Evolutionary conservation across 2,888 invertebrate genomes (phyloP).

Genomic region (Carpatolechia fugitivella): DNA sequence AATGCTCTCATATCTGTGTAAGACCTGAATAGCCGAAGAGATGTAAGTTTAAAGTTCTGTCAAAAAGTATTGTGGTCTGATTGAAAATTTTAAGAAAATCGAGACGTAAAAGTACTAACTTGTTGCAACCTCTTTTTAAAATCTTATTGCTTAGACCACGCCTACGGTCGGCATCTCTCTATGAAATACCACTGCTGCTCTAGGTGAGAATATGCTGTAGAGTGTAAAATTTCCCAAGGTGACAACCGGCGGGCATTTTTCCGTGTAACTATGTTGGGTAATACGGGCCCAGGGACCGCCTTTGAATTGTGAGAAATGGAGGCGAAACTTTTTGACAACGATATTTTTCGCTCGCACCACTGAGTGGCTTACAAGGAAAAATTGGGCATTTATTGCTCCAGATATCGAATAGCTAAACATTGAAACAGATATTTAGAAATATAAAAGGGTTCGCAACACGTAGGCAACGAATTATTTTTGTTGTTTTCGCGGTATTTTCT

Average conservation of each 20-base stretch:
- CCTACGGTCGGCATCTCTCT: slow-evolving; percentile 45
- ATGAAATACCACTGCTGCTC: slow-evolving; percentile 55
- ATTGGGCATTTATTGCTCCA: not conserved
- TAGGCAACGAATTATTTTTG: too few relatives aligned
- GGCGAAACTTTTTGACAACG: slow-evolving; percentile 24
- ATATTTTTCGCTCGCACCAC: slow-evolving; percentile 4
- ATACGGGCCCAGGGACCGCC: slow-evolving; percentile 36
- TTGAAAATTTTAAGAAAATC: too few relatives aligned
- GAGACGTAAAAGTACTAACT: too few relatives aligned
- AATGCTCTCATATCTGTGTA: too few relatives aligned
- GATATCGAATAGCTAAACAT: not conserved
- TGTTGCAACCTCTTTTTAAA: not conserved
- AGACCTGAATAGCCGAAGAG: too few relatives aligned
- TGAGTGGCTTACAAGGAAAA: slow-evolving; percentile 7
- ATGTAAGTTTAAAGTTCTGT: too few relatives aligned
- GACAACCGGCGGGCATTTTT: slow-evolving; percentile 53
- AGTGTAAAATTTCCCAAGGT: slow-evolving; percentile 62
- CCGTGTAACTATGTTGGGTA: slow-evolving; percentile 48
- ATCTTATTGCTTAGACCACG: not conserved
- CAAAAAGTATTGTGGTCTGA: too few relatives aligned
- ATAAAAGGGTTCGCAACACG: not conserved
- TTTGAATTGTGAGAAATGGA: slow-evolving; percentile 33
- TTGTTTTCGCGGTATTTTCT: too few relatives aligned
- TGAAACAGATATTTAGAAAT: not conserved
- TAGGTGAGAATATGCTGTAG: slow-evolving; percentile 60